A percentile compares a stretch with the other conserved stretches of the same genome.
These are phyloP conservation scores for Buteo buteo DNA, from an alignment of 2,113 vertebrate genomes.

Conservation along the genomic window DNA sequence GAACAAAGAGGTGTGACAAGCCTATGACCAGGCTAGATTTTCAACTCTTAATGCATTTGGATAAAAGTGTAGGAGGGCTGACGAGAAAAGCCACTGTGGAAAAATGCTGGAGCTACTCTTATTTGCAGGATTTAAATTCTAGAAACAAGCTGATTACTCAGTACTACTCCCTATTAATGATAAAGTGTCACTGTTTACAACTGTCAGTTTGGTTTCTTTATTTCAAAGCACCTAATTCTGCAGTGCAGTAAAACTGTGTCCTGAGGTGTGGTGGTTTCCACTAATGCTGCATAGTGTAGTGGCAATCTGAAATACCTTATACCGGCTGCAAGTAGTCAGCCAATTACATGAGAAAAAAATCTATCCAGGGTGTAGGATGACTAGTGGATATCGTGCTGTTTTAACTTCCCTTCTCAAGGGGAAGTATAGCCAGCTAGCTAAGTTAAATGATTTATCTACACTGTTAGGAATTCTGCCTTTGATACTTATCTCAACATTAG, in stretches of 20 bases:
- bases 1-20: not conserved
- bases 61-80: not conserved
- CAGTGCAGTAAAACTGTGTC: slow-evolving; percentile 33
- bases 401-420: not conserved
- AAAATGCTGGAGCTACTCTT: not conserved
- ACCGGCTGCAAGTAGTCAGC: not conserved
- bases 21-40: not conserved
- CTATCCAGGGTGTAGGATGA: not conserved
- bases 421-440: not conserved
- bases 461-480: not conserved
- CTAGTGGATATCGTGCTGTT: not conserved
- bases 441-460: not conserved
- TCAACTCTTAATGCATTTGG: not conserved
- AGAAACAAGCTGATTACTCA: slow-evolving; percentile 10
- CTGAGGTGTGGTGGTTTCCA: slow-evolving; percentile 51
- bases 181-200: not conserved
- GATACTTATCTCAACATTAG: not conserved
- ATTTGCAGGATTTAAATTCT: not conserved
- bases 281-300: slow-evolving; percentile 9
- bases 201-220: slow-evolving; percentile 15
- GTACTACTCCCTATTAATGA: not conserved
- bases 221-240: slow-evolving; percentile 45
- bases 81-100: not conserved
- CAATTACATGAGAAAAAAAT: not conserved
- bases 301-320: not conserved